Evolutionary conservation across 2,797 vertebrate species (phyloP), one percentile per base, ranked within the genome.

Genomic region (Oreochromis grahami): DNA sequence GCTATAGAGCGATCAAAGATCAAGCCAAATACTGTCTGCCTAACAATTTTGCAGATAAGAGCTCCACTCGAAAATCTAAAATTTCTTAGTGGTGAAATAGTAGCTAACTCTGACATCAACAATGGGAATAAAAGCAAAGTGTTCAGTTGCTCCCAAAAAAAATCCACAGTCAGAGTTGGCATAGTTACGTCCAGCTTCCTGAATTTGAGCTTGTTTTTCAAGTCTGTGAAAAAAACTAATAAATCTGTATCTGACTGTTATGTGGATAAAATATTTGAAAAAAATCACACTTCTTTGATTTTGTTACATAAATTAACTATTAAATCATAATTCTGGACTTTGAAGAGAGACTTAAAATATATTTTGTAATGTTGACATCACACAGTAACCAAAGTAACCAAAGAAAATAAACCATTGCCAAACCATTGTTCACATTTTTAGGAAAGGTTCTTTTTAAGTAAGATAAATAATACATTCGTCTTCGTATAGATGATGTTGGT

Each of bases 21-120:
- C 51, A 86, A 88, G 21, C 83, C 84, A 79, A 63, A 88, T 58
- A 43, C 41, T 50, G 52, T 43, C 53, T 43, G 41, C 3, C n/a
- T 76, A 43, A 56, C 45, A 11, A 65, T 26, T 74, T 63, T 17
- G 29, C 65, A 48, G 32, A 76, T 45, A n/a, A 80, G 68, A 15
- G 81, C 21, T 65, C 12, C 38, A 51, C 55, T 60, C 7, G 2
- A 76, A 56, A 38, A n/a, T 72, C 15, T 48, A 26, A 17, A 48
- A 26, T 2, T 32, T 77, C 45, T 80, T 34, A 52, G 41, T 55
- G 34, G 26, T 7, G 65, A 15, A 34, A 50, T 60, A 14, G n/a
- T 21, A 26, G 29, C 38, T 43, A 45, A 50, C 15, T 50, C 43
- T 11, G 15, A 12, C 24, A 8, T 17, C 41, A 48, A 19, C 15